These are phyloP conservation scores for Parazoanthus darwini DNA, from an alignment of 92 coral and sea anemone genomes.

Conservation along the genomic window DNA sequence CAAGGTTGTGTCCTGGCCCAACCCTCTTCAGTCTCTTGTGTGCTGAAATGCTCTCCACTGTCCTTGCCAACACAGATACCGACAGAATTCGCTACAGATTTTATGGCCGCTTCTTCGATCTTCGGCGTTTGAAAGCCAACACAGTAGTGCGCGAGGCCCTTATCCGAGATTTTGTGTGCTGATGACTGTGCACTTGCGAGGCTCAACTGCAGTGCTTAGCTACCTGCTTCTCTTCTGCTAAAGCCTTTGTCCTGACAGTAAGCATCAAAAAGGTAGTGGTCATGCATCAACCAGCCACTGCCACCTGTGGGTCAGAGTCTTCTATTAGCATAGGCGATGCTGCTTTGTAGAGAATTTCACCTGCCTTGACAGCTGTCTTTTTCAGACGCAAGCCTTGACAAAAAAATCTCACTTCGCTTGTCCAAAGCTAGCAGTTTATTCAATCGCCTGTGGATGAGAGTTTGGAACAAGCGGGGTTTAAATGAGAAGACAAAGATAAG, in stretches of 20 bases:
- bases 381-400: constrained; percentile 20
- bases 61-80: background rate
- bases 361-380: constrained; percentile 49
- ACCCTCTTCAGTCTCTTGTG: constrained; percentile 20
- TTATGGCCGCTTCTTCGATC: constrained; percentile 23
- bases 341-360: constrained; percentile 15
- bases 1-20: constrained; percentile 38
- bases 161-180: constrained; percentile 28
- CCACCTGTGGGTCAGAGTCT: constrained; percentile 2
- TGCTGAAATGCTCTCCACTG: constrained; percentile 7
- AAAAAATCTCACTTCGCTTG: constrained; percentile 34
- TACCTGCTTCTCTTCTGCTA: constrained; percentile 1
- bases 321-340: constrained; percentile 1
- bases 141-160: constrained; percentile 24
- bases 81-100: constrained; percentile 20
- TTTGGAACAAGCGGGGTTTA: background rate
- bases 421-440: constrained; percentile 49
- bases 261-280: constrained; percentile 18
- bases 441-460: constrained; percentile 37
- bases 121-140: constrained; percentile 30
- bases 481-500: background rate
- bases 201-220: constrained; percentile 20
- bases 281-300: constrained; percentile 30
- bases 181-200: constrained; percentile 49
- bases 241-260: constrained; percentile 31